These are phyloP conservation scores for Chiridota heheva DNA, from an alignment of 35 echinoderm and acorn worm species.

Conservation along the genomic window DNA sequence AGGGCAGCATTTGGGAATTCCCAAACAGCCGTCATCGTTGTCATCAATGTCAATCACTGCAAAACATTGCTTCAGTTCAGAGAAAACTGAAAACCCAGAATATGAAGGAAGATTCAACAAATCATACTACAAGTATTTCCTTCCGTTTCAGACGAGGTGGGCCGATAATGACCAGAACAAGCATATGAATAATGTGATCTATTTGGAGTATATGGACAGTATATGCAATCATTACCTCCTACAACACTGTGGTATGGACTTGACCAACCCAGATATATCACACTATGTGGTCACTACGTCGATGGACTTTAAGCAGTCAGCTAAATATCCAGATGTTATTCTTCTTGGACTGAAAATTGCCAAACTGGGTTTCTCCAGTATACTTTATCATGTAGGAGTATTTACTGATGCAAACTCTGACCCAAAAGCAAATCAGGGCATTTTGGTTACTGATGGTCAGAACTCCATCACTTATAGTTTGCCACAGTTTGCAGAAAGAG, in stretches of 20 bases:
- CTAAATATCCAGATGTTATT: constrained; percentile 69
- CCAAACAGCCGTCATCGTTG: no score
- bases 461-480: background rate
- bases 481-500: constrained; percentile 25
- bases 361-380: constrained; percentile 72
- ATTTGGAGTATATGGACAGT: constrained; percentile 90
- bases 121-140: constrained; percentile 88
- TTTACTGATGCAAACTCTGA: constrained; percentile 46
- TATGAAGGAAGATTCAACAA: no score
- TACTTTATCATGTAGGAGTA: constrained; percentile 72
- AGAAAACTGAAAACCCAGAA: no score
- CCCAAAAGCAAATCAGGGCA: background rate
- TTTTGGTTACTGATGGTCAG: background rate
- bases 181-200: constrained; percentile 88
- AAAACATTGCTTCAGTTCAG: no score
- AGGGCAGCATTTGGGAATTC: no score
- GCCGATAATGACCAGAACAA: constrained; percentile 84
- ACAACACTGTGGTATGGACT: constrained; percentile 53
- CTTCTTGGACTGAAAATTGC: constrained; percentile 72
- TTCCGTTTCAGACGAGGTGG: constrained; percentile 84
- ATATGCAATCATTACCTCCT: constrained; percentile 89
- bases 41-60: no score
- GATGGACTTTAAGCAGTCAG: constrained; percentile 66
- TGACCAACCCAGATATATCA: constrained; percentile 50
- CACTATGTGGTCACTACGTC: constrained; percentile 63